Percentiles rank a stretch among this genome's conserved stretches.
Conservation (phyloP, 1,140 invertebrate genomes). For the Pararge aegeria region DNA sequence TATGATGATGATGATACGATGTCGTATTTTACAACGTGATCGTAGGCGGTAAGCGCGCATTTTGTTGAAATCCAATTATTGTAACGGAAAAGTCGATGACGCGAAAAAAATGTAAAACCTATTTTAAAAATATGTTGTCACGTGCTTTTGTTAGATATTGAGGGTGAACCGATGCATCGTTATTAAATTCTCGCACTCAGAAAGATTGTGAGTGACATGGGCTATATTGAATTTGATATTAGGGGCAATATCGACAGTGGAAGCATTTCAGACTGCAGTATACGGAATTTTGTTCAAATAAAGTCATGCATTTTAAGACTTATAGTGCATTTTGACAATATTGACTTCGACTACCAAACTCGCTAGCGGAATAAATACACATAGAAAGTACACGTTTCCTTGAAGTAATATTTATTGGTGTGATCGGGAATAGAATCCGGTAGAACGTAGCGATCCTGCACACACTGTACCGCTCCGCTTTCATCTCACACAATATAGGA, state of each 20-base stretch:
- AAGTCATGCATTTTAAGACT: background rate
- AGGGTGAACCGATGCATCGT: constrained; percentile 3
- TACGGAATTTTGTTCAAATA: background rate
- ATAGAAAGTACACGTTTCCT: too few species aligned
- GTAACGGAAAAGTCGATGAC: background rate
- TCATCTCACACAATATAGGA: too few species aligned
- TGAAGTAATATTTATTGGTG: too few species aligned
- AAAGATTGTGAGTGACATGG: constrained; percentile 15
- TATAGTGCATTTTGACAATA: background rate
- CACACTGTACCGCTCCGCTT: too few species aligned
- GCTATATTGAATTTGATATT: constrained; percentile 21
- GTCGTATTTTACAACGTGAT: too few species aligned
- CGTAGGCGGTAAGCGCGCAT: too few species aligned
- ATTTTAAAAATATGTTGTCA: background rate
- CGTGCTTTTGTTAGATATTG: background rate
- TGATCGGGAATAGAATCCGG: too few species aligned
- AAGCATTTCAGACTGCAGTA: constrained; percentile 7
- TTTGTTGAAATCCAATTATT: background rate
- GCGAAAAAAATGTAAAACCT: background rate
- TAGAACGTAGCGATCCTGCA: too few species aligned
- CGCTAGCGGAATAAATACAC: too few species aligned
- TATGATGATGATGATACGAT: too few species aligned
- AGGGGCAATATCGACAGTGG: background rate
- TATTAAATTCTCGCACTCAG: constrained; percentile 13
- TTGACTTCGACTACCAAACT: too few species aligned